Conservation (phyloP, 1,140 invertebrate genomes). For the Chymomyza costata region DNA sequence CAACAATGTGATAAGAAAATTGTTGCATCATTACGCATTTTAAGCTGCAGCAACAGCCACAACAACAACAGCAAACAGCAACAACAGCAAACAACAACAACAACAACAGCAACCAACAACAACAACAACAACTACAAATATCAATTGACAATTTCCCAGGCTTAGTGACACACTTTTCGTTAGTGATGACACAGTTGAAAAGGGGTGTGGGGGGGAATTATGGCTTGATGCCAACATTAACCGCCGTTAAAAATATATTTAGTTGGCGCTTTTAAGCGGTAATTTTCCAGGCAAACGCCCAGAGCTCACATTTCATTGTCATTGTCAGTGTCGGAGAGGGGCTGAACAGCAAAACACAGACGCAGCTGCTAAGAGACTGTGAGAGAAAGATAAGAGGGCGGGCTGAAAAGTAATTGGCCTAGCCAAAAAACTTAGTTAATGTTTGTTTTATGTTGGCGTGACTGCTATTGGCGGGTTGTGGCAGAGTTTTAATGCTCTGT, state of each 20-base stretch:
- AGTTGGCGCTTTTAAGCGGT: conserved; percentile 52
- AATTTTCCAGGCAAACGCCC: conserved; percentile 61
- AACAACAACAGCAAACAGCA: conserved; percentile 1
- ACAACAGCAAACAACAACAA: conserved; percentile 11
- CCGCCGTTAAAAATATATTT: conserved; percentile 42
- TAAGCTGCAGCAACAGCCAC: conserved; percentile 2
- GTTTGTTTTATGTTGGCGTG: conserved; percentile 15
- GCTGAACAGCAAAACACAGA: too few species aligned
- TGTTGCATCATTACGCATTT: conserved; percentile 65
- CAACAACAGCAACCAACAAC: conserved; percentile 4
- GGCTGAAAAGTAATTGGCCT: too few species aligned
- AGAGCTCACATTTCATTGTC: conserved; percentile 69
- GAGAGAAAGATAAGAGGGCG: too few species aligned
- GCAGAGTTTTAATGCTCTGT: not conserved
- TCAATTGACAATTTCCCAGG: conserved; percentile 65
- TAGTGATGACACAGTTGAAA: conserved; percentile 13
- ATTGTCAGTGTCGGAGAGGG: too few species aligned
- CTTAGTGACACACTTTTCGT: conserved; percentile 65
- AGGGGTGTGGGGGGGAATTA: too few species aligned
- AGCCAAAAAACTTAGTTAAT: too few species aligned
- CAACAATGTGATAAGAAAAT: conserved; percentile 60
- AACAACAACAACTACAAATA: conserved; percentile 11
- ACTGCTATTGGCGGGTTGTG: conserved; percentile 5
- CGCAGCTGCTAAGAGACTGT: too few species aligned
- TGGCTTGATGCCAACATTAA: conserved; percentile 17